phyloP scores from a whole-genome alignment of 2,888 invertebrate species.

The Dicyrtomina minuta region DNA sequence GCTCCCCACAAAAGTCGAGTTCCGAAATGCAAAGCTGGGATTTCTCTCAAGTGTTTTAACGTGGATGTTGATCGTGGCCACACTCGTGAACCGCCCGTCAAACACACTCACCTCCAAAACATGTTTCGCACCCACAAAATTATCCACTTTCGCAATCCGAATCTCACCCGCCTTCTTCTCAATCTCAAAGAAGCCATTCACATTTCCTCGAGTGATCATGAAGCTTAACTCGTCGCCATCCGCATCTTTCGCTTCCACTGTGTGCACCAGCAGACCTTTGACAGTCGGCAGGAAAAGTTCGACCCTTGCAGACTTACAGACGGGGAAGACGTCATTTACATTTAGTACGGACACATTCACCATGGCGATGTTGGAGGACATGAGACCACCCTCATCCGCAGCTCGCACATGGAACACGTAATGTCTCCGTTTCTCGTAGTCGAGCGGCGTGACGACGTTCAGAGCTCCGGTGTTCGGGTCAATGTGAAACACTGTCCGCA shows the following conservation, averaged over 20 bases:
- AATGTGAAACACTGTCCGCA: constrained; percentile 77
- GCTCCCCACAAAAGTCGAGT: constrained; percentile 74
- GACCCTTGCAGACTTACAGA: constrained; percentile 44
- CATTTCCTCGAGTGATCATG: constrained; percentile 81
- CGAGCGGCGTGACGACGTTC: constrained; percentile 71
- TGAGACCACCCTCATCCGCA: constrained; percentile 76
- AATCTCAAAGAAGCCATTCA: constrained; percentile 71
- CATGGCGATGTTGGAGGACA: constrained; percentile 74
- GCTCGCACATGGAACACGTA: constrained; percentile 83
- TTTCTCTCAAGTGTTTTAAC: constrained; percentile 68
- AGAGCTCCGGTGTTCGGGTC: constrained; percentile 87
- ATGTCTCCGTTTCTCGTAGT: constrained; percentile 71
- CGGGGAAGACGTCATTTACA: constrained; percentile 49
- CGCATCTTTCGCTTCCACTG: constrained; percentile 48
- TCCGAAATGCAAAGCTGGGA: constrained; percentile 79
- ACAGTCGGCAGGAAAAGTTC: constrained; percentile 51
- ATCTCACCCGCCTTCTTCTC: constrained; percentile 68
- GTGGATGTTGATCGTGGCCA: constrained; percentile 69
- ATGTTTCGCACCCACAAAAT: constrained; percentile 64
- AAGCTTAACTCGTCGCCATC: constrained; percentile 62
- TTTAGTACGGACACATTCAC: constrained; percentile 71
- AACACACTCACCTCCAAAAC: constrained; percentile 77
- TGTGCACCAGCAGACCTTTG: constrained; percentile 47
- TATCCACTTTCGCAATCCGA: constrained; percentile 65
- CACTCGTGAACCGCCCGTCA: constrained; percentile 78